Conservation (phyloP, 2,113 vertebrate species). For the Indri indri region DNA sequence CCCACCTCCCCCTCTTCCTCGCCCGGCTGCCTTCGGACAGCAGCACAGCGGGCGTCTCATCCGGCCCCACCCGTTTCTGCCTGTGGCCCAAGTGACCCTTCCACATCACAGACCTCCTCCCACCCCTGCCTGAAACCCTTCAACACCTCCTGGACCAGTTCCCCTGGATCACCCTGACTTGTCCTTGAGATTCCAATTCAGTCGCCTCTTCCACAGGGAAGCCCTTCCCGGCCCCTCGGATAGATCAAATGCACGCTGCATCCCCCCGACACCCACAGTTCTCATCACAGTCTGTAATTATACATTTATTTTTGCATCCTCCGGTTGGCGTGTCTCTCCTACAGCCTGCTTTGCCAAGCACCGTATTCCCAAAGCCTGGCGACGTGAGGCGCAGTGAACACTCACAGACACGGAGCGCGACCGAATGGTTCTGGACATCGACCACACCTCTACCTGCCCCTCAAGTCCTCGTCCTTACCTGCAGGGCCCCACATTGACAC, state of each 20-base stretch:
- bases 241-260: neutral
- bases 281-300: neutral
- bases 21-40: neutral
- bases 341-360: accelerated
- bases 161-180: neutral
- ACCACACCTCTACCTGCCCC: neutral
- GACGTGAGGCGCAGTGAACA: accelerated
- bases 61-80: neutral
- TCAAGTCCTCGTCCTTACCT: accelerated
- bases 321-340: neutral
- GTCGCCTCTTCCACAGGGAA: accelerated
- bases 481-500: accelerated
- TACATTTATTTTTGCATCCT: accelerated
- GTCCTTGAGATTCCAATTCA: neutral
- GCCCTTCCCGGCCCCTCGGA: neutral
- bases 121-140: neutral
- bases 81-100: neutral
- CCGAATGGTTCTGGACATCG: neutral
- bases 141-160: neutral
- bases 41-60: neutral
- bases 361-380: neutral
- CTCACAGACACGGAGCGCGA: accelerated
- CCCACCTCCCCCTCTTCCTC: neutral
- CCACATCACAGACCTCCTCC: neutral
- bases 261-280: accelerated